These are phyloP conservation scores for Empidonax alnorum DNA, from an alignment of 2,113 vertebrate species.

Conservation along the genomic window DNA sequence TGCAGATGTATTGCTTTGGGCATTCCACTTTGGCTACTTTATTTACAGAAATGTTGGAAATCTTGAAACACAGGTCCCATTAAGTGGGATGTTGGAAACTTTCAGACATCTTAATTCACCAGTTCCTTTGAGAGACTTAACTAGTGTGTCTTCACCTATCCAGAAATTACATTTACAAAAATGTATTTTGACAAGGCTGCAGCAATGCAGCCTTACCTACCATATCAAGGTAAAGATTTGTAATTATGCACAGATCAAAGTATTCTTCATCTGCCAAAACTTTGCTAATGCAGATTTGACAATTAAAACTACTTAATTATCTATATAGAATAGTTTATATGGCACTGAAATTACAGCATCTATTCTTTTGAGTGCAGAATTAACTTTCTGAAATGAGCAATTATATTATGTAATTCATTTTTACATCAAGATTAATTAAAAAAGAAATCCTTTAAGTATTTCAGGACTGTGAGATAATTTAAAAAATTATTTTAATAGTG, in stretches of 20 bases:
- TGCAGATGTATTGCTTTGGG: not conserved
- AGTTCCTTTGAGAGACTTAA: not conserved
- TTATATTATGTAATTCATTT: constrained; percentile 29
- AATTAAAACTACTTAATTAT: constrained; percentile 3
- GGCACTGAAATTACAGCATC: not conserved
- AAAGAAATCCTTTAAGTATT: not conserved
- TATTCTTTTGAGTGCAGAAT: not conserved
- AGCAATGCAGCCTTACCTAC: not conserved
- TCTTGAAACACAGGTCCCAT: not conserved
- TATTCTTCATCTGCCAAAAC: not conserved
- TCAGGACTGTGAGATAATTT: not conserved
- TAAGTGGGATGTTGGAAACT: not conserved
- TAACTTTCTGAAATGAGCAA: constrained; percentile 1
- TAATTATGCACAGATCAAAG: not conserved
- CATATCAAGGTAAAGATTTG: not conserved
- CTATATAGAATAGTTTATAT: not conserved
- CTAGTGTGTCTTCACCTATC: not conserved
- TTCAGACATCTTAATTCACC: not conserved
- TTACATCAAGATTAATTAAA: not conserved
- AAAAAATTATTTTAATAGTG: not conserved
- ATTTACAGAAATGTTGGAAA: not conserved
- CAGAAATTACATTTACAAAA: not conserved
- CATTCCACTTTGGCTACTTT: not conserved
- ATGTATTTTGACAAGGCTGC: not conserved
- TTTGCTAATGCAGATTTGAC: not conserved